Evolutionary conservation across 1,140 invertebrate genomes (phyloP), one percentile per base, ranked within the genome.

Genomic region (Hyphantria cunea): DNA sequence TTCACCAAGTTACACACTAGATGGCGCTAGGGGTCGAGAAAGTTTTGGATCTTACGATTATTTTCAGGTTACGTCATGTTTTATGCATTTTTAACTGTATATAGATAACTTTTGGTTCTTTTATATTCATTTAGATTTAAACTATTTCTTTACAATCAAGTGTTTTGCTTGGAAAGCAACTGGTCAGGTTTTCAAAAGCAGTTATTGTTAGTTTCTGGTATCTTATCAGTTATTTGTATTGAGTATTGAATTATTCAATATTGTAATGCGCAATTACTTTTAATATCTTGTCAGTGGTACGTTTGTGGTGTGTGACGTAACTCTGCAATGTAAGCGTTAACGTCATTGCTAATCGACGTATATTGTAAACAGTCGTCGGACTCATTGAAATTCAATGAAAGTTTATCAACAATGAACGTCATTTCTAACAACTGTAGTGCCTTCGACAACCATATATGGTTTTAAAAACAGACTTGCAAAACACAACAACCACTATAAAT

Each of bases 1-100:
- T 69, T 71, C 70, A 47, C 82, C 83, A 88, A 88, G 80, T 88
- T 88, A 83, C 37, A 15, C 49, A 42, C 55, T 68, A 88, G 85
- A 88, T 88, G 85, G 85, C 82, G 78, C 52, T 69, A 73, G 49
- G 0, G 0, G 85, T 78, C 48, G 11, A 74, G 47, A 81, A 78
- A 64, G 50, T 39, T 55, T 47, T 39, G 47, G 17, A 32, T 15
- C 45, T 17, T 63, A 42, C 33, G 39, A 59, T 33, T 11, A n/a
- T 72, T 78, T 82, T 78, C 80, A 82, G 78, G 55, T 77, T 72
- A 72, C 55, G 67, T 71, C 55, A 65, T 14, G 34, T 34, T 49
- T 56, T 47, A 56, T 50, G 15, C 49, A 51, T 56, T 34, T n/a
- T 25, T 48, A 32, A 58, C 44, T 49, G 32, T 56, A 34, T 54